These are phyloP conservation scores for Morphnarchus princeps DNA, from an alignment of 2,113 vertebrate species.

Conservation along the genomic window DNA sequence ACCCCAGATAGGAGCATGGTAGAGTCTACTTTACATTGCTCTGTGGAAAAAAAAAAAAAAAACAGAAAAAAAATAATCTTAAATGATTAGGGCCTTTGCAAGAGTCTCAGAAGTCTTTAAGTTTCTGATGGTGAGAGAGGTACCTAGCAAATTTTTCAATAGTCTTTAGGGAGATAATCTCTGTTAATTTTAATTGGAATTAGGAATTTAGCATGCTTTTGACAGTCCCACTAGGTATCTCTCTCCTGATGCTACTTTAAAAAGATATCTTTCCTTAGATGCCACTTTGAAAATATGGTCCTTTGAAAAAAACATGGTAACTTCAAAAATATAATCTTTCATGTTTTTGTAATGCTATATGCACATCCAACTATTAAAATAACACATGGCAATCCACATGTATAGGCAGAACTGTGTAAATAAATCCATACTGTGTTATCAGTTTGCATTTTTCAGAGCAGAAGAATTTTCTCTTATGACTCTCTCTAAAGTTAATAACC, in stretches of 20 bases:
- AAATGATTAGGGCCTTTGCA: neutral
- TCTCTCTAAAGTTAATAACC: neutral
- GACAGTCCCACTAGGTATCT: neutral
- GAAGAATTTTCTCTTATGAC: neutral
- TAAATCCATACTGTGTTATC: neutral
- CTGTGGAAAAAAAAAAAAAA: neutral
- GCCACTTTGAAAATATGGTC: neutral
- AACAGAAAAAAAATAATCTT: no score
- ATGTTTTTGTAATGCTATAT: constrained; percentile 3
- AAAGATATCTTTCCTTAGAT: neutral
- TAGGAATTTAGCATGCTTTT: neutral
- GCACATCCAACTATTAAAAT: neutral
- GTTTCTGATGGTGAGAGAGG: neutral
- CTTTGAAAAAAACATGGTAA: neutral
- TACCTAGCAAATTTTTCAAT: neutral
- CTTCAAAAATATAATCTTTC: neutral
- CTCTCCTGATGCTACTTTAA: neutral
- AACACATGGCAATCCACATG: neutral
- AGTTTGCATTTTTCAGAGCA: neutral
- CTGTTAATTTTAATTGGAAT: constrained; percentile 18
- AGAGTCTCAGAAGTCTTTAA: neutral
- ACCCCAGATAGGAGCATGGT: accelerated
- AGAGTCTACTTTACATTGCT: neutral
- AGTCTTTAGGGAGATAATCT: neutral
- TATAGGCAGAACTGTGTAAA: neutral